Base-by-base conservation (phyloP, 1,140 invertebrate species). In the Archegozetes longisetosus region DNA sequence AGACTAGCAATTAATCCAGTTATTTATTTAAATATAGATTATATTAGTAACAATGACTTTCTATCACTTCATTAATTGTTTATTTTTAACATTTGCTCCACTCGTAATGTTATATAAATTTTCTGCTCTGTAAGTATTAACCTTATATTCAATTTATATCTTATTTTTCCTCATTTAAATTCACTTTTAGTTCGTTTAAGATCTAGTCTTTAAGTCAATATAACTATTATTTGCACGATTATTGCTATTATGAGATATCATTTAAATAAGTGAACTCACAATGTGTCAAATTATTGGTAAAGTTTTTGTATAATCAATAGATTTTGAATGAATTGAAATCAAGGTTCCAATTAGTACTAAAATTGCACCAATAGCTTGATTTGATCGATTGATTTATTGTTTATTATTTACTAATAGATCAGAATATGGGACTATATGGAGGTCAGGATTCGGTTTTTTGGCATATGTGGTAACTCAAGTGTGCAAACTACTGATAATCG, bases 61-160 rank as follows among this genome's bases (percentile, higher is more conserved):
- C 26, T 62, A 62, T 60, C 58, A 62, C 48, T 62, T 62, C 32
- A 29, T 62, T 22, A 62, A 62, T 49, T 62, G 61, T 60, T 12
- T 62, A 12, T 29, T 53, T 14, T 25, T 62, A 6, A 62, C 57
- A 47, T 62, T 62, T 55, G 50, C 26, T 17, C 61, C 61, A 20
- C 47, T 52, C 22, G 26, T 62, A 47, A 51, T 62, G 2, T 40
- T 62, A 3, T 62, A 62, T 25, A 61, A 61, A 24, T 62, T 62
- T 55, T 62, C 61, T 3, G 20, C 49, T 13, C 22, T 62, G 61
- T 62, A 62, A 62, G 61, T 55, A 14, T 50, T 4, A 23, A 48
- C 48, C 20, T 3, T 50, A 29, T 27, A 13, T 32, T 55, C 4
- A n/a, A n/a, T n/a, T n/a, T n/a, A n/a, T n/a, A n/a, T n/a, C n/a